phyloP scores from a whole-genome alignment of 1,140 invertebrate species.

The Acromyrmex charruanus region DNA sequence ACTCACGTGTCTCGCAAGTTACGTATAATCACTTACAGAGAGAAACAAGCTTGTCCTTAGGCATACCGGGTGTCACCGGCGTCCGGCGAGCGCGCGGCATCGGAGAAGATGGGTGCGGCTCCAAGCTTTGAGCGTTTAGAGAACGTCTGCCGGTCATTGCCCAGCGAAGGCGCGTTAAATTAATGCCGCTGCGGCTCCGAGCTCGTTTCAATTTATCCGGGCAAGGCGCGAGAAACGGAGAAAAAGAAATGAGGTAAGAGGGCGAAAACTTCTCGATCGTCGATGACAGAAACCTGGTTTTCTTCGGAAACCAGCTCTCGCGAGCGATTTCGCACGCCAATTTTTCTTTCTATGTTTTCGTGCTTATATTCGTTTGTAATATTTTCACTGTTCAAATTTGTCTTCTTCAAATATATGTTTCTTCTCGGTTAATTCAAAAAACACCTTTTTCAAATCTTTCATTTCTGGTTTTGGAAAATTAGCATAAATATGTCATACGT shows the following conservation, averaged over 20 bases:
- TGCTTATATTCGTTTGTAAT: too few species aligned
- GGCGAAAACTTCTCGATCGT: not conserved
- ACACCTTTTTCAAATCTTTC: not conserved
- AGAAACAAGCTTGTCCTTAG: constrained; percentile 39
- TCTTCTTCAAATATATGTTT: too few species aligned
- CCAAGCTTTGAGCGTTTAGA: constrained; percentile 60
- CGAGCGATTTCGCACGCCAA: not conserved
- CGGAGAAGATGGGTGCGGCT: constrained; percentile 47
- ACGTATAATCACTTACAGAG: constrained; percentile 47
- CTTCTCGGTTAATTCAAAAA: not conserved
- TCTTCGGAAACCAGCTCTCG: constrained; percentile 19
- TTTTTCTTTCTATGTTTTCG: not conserved
- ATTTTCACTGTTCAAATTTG: not conserved
- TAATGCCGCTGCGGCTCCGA: constrained; percentile 34
- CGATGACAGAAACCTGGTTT: not conserved
- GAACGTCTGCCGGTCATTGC: constrained; percentile 54
- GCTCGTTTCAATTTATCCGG: constrained; percentile 55
- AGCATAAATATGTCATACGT: not conserved
- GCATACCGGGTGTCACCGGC: constrained; percentile 48
- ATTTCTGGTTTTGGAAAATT: not conserved
- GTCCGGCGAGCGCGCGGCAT: constrained; percentile 10
- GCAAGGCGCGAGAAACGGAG: constrained; percentile 5
- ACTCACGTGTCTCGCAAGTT: constrained; percentile 47
- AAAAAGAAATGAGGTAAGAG: constrained; percentile 29
- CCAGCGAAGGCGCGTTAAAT: constrained; percentile 57